phyloP scores from a whole-genome alignment of 2,888 invertebrate genomes.

The Mythimna albipuncta region DNA sequence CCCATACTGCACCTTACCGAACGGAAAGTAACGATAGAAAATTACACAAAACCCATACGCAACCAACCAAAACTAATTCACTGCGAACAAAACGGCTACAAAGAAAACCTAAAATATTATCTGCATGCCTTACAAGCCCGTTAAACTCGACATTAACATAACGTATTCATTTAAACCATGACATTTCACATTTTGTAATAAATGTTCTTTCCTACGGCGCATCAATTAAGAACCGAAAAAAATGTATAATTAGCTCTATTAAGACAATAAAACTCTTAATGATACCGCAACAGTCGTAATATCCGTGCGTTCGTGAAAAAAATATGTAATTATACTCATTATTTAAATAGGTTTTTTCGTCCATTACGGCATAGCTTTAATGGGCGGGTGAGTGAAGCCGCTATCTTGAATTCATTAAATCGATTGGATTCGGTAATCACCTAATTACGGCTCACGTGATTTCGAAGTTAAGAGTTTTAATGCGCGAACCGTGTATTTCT shows the following conservation, averaged over 20 bases:
- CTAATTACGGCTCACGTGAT: slow-evolving; percentile 89
- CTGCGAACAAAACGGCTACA: slow-evolving; percentile 86
- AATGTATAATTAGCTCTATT: slow-evolving; percentile 90
- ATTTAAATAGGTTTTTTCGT: slow-evolving; percentile 90
- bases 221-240: slow-evolving; percentile 90
- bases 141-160: slow-evolving; percentile 88
- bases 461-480: slow-evolving; percentile 86
- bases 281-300: slow-evolving; percentile 89
- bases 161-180: slow-evolving; percentile 89
- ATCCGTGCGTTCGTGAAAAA: slow-evolving; percentile 89
- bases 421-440: slow-evolving; percentile 90
- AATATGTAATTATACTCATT: slow-evolving; percentile 90
- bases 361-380: slow-evolving; percentile 87
- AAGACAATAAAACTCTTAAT: slow-evolving; percentile 91
- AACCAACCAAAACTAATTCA: slow-evolving; percentile 86
- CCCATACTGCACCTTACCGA: slow-evolving; percentile 46
- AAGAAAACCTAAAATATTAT: slow-evolving; percentile 83
- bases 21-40: slow-evolving; percentile 78
- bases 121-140: slow-evolving; percentile 84
- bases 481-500: slow-evolving; percentile 88
- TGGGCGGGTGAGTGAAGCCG: slow-evolving; percentile 85
- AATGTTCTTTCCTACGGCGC: slow-evolving; percentile 88
- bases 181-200: slow-evolving; percentile 90
- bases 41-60: slow-evolving; percentile 82
- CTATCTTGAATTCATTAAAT: slow-evolving; percentile 89